Percentiles rank a stretch among this genome's conserved stretches.
Conservation (phyloP, 2,888 invertebrate species). For the Hetaerina titia region DNA sequence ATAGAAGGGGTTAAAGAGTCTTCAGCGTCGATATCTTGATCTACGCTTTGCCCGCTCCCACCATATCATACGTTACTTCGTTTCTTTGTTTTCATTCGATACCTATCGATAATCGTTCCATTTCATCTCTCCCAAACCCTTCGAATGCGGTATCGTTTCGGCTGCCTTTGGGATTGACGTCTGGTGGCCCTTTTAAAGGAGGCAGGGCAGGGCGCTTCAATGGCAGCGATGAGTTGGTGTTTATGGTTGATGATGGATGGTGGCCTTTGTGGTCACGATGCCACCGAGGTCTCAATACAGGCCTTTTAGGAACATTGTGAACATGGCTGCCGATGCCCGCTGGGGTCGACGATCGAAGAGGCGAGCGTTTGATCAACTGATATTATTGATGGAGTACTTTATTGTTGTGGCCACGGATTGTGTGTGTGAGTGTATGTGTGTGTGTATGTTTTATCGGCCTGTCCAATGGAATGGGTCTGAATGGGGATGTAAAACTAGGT, state of each 20-base stretch:
- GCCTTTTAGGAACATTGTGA: background rate
- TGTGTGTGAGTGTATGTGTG: background rate
- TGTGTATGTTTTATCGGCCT: background rate
- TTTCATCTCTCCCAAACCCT: background rate
- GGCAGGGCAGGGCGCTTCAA: background rate
- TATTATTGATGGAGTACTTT: background rate
- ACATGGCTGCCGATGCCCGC: background rate
- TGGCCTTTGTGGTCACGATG: slow-evolving; percentile 38
- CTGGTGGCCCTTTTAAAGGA: background rate
- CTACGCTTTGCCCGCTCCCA: slow-evolving; percentile 22
- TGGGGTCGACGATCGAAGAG: background rate
- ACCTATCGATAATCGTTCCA: slow-evolving; percentile 27
- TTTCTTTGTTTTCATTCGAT: slow-evolving; percentile 49
- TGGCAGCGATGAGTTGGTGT: slow-evolving; percentile 33
- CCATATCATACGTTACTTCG: slow-evolving; percentile 40
- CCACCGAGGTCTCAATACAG: slow-evolving; percentile 28
- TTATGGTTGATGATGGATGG: slow-evolving; percentile 32
- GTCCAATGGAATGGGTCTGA: background rate
- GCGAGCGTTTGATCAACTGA: background rate
- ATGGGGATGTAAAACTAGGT: background rate
- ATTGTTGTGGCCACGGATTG: background rate
- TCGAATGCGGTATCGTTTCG: slow-evolving; percentile 6
- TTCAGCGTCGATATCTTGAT: slow-evolving; percentile 46
- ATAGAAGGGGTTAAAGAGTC: slow-evolving; percentile 12
- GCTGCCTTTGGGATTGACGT: slow-evolving; percentile 11